These are phyloP conservation scores for Phallusia fumigata DNA, from an alignment of 23 tunicate genomes.

Conservation along the genomic window DNA sequence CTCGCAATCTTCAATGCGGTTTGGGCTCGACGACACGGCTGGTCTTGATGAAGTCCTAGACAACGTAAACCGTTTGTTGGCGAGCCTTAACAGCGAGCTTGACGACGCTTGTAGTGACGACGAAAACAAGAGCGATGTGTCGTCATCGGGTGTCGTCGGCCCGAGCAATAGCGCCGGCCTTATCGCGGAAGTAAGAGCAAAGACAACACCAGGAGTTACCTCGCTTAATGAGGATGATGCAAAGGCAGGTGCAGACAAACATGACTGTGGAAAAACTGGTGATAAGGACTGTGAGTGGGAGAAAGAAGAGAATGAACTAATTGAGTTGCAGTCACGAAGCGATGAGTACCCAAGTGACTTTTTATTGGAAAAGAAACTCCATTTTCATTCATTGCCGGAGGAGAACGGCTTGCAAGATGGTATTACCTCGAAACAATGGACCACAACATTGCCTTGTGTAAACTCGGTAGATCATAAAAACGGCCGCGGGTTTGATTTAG, in stretches of 20 bases:
- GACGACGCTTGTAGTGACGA: conserved; percentile 10
- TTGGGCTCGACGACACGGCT: conserved; percentile 8
- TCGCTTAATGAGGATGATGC: neutral
- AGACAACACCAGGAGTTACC: neutral
- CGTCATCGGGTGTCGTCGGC: neutral
- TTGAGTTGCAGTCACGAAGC: neutral
- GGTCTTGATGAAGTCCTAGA: conserved; percentile 25
- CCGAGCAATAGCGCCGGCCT: neutral
- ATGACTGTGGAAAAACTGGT: neutral
- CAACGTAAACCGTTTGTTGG: conserved; percentile 30
- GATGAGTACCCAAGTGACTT: neutral
- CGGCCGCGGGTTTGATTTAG: neutral
- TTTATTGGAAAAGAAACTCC: neutral
- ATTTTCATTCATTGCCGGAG: neutral
- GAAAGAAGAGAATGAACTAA: neutral
- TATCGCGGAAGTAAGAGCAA: conserved; percentile 1
- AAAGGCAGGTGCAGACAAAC: conserved; percentile 18
- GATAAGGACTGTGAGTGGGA: conserved; percentile 1
- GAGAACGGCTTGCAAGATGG: neutral
- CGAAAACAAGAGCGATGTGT: conserved; percentile 2
- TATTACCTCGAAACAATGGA: neutral
- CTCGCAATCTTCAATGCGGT: neutral
- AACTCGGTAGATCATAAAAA: neutral
- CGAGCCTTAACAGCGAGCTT: conserved; percentile 16
- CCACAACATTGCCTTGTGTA: neutral